Evolutionary conservation across 2,113 vertebrate genomes (phyloP).

Genomic region (Lichenostomus cassidix): DNA sequence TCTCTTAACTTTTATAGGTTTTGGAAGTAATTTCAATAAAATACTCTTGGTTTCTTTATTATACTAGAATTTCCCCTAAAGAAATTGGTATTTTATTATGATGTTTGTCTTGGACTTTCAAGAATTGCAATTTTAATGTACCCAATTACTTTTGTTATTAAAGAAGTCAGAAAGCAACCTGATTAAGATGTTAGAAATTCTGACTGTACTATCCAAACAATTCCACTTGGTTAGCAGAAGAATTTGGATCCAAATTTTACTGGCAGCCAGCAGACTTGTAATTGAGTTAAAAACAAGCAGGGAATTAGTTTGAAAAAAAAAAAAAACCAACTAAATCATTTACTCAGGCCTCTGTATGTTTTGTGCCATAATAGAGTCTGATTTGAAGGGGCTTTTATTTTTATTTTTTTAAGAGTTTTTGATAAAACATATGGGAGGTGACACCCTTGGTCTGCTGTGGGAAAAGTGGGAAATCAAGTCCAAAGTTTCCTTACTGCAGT

Average conservation of each 20-base stretch:
- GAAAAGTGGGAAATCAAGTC: neutral
- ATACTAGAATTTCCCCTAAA: neutral
- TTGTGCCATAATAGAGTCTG: neutral
- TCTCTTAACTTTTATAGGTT: neutral
- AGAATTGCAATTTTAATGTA: slow-evolving; percentile 9
- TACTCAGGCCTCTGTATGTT: neutral
- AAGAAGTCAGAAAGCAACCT: neutral
- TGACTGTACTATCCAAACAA: slow-evolving; percentile 1
- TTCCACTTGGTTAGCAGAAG: neutral
- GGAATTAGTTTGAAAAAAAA: neutral
- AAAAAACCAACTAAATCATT: neutral
- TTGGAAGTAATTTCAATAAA: neutral
- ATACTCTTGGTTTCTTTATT: neutral
- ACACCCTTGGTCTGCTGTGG: neutral
- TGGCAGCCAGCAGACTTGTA: neutral
- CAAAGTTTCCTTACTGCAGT: neutral
- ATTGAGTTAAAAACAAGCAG: slow-evolving; percentile 12
- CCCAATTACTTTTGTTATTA: slow-evolving; percentile 1
- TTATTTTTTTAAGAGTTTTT: neutral
- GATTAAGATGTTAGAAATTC: slow-evolving; percentile 19
- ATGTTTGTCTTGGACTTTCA: slow-evolving; percentile 2
- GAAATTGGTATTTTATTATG: neutral
- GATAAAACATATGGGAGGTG: neutral
- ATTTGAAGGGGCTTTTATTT: neutral
- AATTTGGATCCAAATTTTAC: slow-evolving; percentile 21